Percentiles rank a stretch among this genome's conserved stretches.
Conservation (phyloP, 2,113 vertebrate genomes). For the Ellobius talpinus region DNA sequence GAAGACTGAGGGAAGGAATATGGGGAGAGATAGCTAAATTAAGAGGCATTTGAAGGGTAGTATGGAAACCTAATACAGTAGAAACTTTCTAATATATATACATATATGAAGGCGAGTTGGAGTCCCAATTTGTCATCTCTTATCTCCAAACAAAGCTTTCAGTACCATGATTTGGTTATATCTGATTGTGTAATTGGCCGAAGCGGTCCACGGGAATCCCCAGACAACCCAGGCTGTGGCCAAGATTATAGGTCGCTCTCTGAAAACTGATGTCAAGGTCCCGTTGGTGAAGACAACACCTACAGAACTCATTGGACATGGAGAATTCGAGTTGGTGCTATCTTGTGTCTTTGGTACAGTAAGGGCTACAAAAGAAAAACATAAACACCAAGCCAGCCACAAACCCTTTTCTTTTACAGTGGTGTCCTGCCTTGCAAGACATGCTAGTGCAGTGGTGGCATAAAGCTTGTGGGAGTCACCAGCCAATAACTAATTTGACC, state of each 20-base stretch:
- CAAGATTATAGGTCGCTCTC: neutral
- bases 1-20: neutral
- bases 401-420: neutral
- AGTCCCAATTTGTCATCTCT: neutral
- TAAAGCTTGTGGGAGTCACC: neutral
- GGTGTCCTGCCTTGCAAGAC: neutral
- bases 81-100: neutral
- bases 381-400: neutral
- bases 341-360: neutral
- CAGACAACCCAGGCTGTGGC: neutral
- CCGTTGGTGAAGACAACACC: neutral
- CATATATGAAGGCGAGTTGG: neutral
- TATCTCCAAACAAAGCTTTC: neutral
- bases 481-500: neutral
- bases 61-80: neutral
- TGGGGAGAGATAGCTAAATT: neutral
- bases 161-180: neutral
- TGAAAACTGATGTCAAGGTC: neutral
- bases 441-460: neutral
- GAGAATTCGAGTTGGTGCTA: neutral
- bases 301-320: neutral
- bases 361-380: neutral
- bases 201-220: neutral
- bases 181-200: neutral
- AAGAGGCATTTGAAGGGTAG: neutral